Conservation (phyloP, 2,888 invertebrate species). For the Allolobophora icterica region DNA sequence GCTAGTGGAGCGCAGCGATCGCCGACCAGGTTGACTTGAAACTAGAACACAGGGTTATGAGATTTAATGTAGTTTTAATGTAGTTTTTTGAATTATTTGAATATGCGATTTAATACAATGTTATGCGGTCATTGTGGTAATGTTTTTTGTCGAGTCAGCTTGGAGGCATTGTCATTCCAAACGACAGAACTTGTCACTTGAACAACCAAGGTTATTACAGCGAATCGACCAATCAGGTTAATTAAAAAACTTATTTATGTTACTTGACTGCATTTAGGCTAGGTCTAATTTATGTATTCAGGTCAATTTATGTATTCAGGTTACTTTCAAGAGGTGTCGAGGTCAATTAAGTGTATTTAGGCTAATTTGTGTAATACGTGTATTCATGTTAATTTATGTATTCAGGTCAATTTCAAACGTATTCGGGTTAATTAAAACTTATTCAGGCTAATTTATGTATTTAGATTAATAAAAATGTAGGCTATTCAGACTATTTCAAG, state of each 20-base stretch:
- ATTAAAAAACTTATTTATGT: background rate
- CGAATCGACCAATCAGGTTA: constrained; percentile 58
- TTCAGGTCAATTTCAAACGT: too few relatives aligned
- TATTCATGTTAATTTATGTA: too few relatives aligned
- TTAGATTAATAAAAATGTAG: too few relatives aligned
- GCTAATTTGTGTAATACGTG: too few relatives aligned
- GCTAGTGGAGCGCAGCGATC: too few relatives aligned
- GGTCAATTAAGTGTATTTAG: background rate
- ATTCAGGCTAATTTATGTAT: too few relatives aligned
- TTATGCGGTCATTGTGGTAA: background rate
- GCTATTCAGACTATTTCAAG: too few relatives aligned
- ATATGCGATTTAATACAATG: background rate
- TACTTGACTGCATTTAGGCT: too few relatives aligned
- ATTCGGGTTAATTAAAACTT: too few relatives aligned
- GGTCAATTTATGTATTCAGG: background rate
- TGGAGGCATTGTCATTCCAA: constrained; percentile 64
- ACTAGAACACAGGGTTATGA: too few relatives aligned
- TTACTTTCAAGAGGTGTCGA: background rate
- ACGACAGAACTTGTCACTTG: constrained; percentile 64
- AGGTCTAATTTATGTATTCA: background rate
- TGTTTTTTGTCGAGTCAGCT: constrained; percentile 53
- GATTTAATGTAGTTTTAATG: background rate
- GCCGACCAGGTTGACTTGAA: background rate
- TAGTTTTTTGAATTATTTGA: too few relatives aligned
- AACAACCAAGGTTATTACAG: constrained; percentile 55